Evolutionary conservation across 2,797 vertebrate genomes (phyloP), one percentile per base, ranked within the genome.

Genomic region (Enteromius paludinosus): DNA sequence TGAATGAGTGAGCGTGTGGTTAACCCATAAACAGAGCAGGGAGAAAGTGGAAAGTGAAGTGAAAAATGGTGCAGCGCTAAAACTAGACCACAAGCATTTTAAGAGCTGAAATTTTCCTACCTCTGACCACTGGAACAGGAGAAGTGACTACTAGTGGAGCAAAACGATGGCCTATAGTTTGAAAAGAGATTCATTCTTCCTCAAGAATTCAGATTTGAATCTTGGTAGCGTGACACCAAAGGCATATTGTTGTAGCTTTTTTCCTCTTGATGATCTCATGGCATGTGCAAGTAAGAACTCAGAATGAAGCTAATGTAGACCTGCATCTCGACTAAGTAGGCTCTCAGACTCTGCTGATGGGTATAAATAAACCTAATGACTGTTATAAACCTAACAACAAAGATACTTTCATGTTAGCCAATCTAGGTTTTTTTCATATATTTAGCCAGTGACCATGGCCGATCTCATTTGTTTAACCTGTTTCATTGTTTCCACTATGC

Each of bases 1-100:
- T 68, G 76, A 78, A 66, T 52, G 54, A 81, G 85, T 56, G 66
- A 84, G 62, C 54, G 54, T 74, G 84, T 69, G 85, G 78, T 84
- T 86, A 82, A 86, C 69, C 83, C 81, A 77, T 76, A 82, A 85
- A 84, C 86, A 88, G 65, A 83, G 74, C 54, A 65, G 54, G 38
- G 83, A 78, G 68, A 61, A 65, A 43, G 54, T 78, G 87, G 82
- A 87, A 88, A 82, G 71, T 80, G 66, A 70, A 68, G 25, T 83
- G 78, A 77, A 80, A 84, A 84, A 71, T 64, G 54, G 86, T 70
- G 45, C 52, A 49, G 30, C 3, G 18, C 70, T 47, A 43, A 79
- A 83, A 65, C 77, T 73, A 64, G 62, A 72, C 79, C 85, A 72
- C 87, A 84, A 78, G 33, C 78, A 79, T 82, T 83, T 85, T 83